Evolutionary conservation across 2,888 invertebrate species (phyloP), one percentile per base, ranked within the genome.

Genomic region (Synergus itoensis): DNA sequence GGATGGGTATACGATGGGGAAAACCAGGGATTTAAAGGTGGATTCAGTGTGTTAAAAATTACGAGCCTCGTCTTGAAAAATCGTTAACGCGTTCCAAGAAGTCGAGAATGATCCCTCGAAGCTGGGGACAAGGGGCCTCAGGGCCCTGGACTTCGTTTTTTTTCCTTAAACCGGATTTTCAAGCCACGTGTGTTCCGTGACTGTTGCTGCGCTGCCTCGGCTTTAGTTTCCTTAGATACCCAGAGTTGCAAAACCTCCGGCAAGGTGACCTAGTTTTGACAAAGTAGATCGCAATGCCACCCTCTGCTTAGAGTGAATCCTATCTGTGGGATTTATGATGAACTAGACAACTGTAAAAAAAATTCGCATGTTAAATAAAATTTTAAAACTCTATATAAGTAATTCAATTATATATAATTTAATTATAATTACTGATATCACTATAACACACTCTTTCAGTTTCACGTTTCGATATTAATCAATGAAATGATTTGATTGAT

Each of bases 161-260:
- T 89, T 88, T 88, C 85, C 84, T 81, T 84, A 88, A 90, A 90
- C 90, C 90, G 90, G 89, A 90, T 88, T 90, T 87, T 87, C 88
- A 87, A 78, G 84, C 80, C 79, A 82, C 81, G 77, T 77, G 81
- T 76, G 65, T 45, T 67, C 43, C 21, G 21, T n/a, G 53, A 53
- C 53, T 65, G 64, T 65, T 64, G 64, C 41, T 40, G 65, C 63
- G 76, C 65, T 64, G 40, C 65, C 18, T 62, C 53, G 67, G 67
- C 36, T 80, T 79, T 45, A 77, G 77, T 84, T 84, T 83, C 84
- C 84, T 83, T 83, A 84, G 82, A 83, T 82, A 82, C 77, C 79
- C 80, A 80, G 76, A 81, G 36, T 73, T 89, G 87, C 87, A 86
- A 88, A 89, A 88, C 80, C 88, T 87, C 86, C 83, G 87, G 85